Evolutionary conservation across 2,797 vertebrate species (phyloP), one percentile per base, ranked within the genome.

Genomic region (Bradypodion pumilum): DNA sequence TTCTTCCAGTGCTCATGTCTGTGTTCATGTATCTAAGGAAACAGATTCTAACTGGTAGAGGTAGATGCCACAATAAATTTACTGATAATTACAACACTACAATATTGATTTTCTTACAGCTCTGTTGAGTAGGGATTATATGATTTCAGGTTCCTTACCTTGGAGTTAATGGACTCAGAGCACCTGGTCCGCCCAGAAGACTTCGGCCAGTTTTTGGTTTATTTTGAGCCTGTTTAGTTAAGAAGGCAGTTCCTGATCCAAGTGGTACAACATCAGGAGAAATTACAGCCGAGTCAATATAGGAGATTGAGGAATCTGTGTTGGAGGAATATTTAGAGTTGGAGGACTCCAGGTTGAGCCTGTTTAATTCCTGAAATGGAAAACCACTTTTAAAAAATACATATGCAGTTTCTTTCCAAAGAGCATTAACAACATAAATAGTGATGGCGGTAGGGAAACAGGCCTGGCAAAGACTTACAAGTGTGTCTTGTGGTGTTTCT

Each of bases 401-500:
- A 15, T 0, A 6, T n/a, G 21, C 27, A 1, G 25, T 62, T 0
- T 42, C 56, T 44, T 91, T 81, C 87, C 73, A 75, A 82, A 35
- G 4, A 78, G 40, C 0, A 5, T 70, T 80, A 49, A 89, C 73
- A 83, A 32, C n/a, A 65, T 76, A 40, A 73, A 29, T 40, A 23
- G 29, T 40, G 37, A 7, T 73, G 46, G 35, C 79, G 21, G 7
- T 15, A 19, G 1, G 63, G 23, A 80, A 77, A 37, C 60, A 86
- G 79, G 35, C 37, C 65, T 65, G 78, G 59, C 1, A 27, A 29
- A 76, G 65, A 94, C 94, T 92, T 97, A 99, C 98, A 96, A 99
- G 97, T 40, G 98, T 99, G 94, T 99, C 98, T 92, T 99, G 98
- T 0, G 98, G 98, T 0, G 98, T 99, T 94, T 99, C 98, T 95